Percentiles rank a stretch among this genome's conserved stretches.
Evolutionary conservation across 2,888 invertebrate genomes (phyloP).

Genomic region (Brachypterus glaber): DNA sequence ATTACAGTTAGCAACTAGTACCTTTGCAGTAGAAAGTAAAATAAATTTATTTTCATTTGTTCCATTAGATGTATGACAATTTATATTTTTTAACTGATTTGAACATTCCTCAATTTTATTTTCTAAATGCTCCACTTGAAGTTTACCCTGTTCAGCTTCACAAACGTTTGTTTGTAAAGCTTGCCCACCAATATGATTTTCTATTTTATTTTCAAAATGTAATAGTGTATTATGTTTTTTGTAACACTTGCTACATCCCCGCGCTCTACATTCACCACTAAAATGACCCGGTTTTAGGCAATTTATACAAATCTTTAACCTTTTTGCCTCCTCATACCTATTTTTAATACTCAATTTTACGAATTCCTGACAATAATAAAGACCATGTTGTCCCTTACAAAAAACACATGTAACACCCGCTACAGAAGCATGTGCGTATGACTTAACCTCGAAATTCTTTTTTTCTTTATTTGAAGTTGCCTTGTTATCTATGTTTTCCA

Average conservation of each 20-base stretch:
- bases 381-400: constrained; percentile 6
- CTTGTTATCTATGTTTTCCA: constrained; percentile 7
- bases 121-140: too few species aligned
- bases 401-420: background rate
- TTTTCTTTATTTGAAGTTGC: constrained; percentile 1
- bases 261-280: background rate
- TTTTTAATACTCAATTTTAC: constrained; percentile 7
- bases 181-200: too few species aligned
- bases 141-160: too few species aligned
- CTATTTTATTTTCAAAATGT: background rate
- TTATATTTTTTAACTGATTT: too few species aligned
- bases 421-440: background rate
- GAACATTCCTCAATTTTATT: too few species aligned
- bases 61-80: background rate
- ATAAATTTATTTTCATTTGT: constrained; percentile 1
- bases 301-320: constrained; percentile 8
- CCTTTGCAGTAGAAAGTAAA: constrained; percentile 1
- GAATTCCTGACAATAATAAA: constrained; percentile 8
- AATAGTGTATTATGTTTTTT: constrained; percentile 8
- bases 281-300: constrained; percentile 6
- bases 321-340: constrained; percentile 5
- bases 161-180: too few species aligned
- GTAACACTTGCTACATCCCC: constrained; percentile 5
- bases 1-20: too few species aligned
- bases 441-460: background rate